phyloP scores from a whole-genome alignment of 1,140 invertebrate genomes.

The Apis mellifera region Amel_HAv3.1 CM009940.2:2172001-2172500 shows the following conservation, averaged over 20 bases:
- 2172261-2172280: too few species aligned
- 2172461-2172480: slow-evolving; percentile 77
- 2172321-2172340: background rate
- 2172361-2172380: slow-evolving; percentile 29
- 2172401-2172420: slow-evolving; percentile 30
- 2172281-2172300: too few species aligned
- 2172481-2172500: slow-evolving; percentile 76
- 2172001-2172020: background rate
- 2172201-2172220: too few species aligned
- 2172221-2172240: too few species aligned
- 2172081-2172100: too few species aligned
- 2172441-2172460: slow-evolving; percentile 73
- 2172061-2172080: background rate
- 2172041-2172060: background rate
- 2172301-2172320: background rate
- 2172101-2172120: too few species aligned
- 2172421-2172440: slow-evolving; percentile 74
- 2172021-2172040: background rate
- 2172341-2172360: slow-evolving; percentile 44
- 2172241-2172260: too few species aligned
- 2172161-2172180: too few species aligned
- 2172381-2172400: slow-evolving; percentile 30
- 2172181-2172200: too few species aligned
- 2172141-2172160: too few species aligned
- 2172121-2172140: too few species aligned